Evolutionary conservation across 2,888 invertebrate species (phyloP).

Genomic region (Agrenia bidenticulata): DNA sequence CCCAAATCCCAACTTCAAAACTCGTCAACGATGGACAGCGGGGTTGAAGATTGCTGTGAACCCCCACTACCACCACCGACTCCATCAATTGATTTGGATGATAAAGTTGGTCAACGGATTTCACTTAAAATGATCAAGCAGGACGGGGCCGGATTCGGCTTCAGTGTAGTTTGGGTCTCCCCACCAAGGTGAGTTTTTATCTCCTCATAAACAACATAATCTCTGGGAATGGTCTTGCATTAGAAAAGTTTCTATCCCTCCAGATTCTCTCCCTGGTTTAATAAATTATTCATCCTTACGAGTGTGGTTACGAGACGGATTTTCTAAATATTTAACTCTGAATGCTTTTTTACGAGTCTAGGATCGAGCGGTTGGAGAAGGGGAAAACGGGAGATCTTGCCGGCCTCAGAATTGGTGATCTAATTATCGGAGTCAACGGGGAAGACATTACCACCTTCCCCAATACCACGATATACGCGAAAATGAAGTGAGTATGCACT

Average conservation of each 20-base stretch:
- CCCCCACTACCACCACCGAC: slow-evolving; percentile 31
- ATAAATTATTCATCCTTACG: slow-evolving; percentile 44
- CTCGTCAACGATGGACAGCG: slow-evolving; percentile 51
- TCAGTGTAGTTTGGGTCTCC: slow-evolving; percentile 50
- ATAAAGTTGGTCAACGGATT: slow-evolving; percentile 41
- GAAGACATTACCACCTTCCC: slow-evolving; percentile 48
- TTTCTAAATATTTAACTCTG: slow-evolving; percentile 47
- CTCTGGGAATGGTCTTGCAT: neutral
- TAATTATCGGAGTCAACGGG: slow-evolving; percentile 53
- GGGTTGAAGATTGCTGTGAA: slow-evolving; percentile 51
- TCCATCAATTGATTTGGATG: slow-evolving; percentile 46
- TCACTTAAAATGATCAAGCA: slow-evolving; percentile 43
- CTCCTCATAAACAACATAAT: slow-evolving; percentile 17
- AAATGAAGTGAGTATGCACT: slow-evolving; percentile 51
- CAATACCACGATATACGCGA: slow-evolving; percentile 49
- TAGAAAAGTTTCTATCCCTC: slow-evolving; percentile 9
- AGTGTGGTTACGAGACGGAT: slow-evolving; percentile 46
- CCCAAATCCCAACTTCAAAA: slow-evolving; percentile 42
- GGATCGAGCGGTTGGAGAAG: slow-evolving; percentile 52
- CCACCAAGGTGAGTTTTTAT: slow-evolving; percentile 47
- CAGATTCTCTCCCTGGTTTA: slow-evolving; percentile 25
- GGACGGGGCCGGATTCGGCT: slow-evolving; percentile 47
- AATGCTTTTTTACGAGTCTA: slow-evolving; percentile 33
- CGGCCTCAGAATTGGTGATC: slow-evolving; percentile 50
- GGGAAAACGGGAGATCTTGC: slow-evolving; percentile 49